Evolutionary conservation across 37 sponge, comb jelly and placozoan species (phyloP), one percentile per base, ranked within the genome.

Genomic region (Mnemiopsis leidyi): DNA sequence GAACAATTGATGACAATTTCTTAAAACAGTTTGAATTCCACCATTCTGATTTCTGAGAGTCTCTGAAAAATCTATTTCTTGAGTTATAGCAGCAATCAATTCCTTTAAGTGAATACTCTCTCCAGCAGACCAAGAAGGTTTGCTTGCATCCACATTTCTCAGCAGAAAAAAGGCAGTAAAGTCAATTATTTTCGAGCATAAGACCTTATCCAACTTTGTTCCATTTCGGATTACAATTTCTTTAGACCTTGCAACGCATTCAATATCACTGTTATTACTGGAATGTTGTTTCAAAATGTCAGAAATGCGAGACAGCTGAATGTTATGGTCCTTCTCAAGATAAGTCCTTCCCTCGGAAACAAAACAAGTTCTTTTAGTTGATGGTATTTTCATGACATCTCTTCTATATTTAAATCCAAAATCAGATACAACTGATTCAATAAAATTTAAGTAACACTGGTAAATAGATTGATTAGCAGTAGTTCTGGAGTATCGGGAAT

Each of bases 381-480:
- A 98, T 9, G 99, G 99, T 35, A 98, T 97, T 38, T 97, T 95
- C 93, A 98, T 69, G 2, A 69, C 69, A 75, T 98, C 99, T 76
- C 95, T 79, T 29, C 88, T 36, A 38, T 96, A 96, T 23, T 82
- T 83, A 75, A 98, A 98, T 76, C 99, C 99, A 93, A 95, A 94
- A 34, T 24, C 93, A 75, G 92, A 90, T 69, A 96, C 95, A 48
- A 98, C 94, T 18, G 69, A 68, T 38, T 92, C 69, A 0, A 97
- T 85, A 83, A 95, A 97, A 67, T 97, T 93, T 77, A 98, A 93
- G 83, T 98, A 98, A 90, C 95, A 76, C 2, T 93, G 90, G 85
- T 98, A 98, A 92, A 95, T 95, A 68, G 96, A 96, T 92, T 33
- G 40, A 38, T 33, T 71, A 0, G 94, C 69, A 29, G 48, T 76